These are phyloP conservation scores for Sebastiscus tertius DNA, from an alignment of 2,797 vertebrate genomes.

Conservation along the genomic window DNA sequence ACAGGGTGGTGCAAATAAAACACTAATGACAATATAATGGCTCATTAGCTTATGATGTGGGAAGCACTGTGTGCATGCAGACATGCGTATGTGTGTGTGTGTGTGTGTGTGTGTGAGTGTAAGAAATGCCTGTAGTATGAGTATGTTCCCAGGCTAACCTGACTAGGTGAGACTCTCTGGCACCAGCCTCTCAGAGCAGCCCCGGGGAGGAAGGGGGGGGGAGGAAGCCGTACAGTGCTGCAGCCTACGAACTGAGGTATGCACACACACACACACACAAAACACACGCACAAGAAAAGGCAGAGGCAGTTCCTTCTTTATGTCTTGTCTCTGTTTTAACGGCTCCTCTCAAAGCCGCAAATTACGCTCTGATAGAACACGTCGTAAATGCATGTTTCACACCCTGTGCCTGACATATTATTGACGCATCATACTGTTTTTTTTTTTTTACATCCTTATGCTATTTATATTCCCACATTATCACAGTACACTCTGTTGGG, in stretches of 20 bases:
- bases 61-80: conserved; percentile 45
- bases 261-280: conserved; percentile 22
- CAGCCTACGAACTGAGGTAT: conserved; percentile 67
- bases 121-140: conserved; percentile 64
- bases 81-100: conserved; percentile 13
- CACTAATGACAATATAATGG: conserved; percentile 80
- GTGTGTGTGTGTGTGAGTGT: conserved; percentile 7
- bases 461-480: conserved; percentile 19
- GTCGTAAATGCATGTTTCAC: conserved; percentile 24
- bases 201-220: conserved; percentile 49
- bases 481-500: conserved; percentile 13
- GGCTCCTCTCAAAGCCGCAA: conserved; percentile 1
- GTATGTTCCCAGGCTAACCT: conserved; percentile 79
- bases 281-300: conserved; percentile 9
- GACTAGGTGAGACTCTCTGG: conserved; percentile 83
- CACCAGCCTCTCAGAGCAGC: conserved; percentile 77
- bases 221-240: conserved; percentile 58
- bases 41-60: conserved; percentile 78
- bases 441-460: neutral
- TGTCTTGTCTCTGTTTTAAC: conserved; percentile 20
- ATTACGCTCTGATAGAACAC: conserved; percentile 10
- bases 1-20: conserved; percentile 75
- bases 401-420: conserved; percentile 1
- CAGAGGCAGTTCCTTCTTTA: conserved; percentile 28
- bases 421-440: neutral